Evolutionary conservation across 2,797 vertebrate species (phyloP).

Genomic region (Amphiprion clarkii): DNA sequence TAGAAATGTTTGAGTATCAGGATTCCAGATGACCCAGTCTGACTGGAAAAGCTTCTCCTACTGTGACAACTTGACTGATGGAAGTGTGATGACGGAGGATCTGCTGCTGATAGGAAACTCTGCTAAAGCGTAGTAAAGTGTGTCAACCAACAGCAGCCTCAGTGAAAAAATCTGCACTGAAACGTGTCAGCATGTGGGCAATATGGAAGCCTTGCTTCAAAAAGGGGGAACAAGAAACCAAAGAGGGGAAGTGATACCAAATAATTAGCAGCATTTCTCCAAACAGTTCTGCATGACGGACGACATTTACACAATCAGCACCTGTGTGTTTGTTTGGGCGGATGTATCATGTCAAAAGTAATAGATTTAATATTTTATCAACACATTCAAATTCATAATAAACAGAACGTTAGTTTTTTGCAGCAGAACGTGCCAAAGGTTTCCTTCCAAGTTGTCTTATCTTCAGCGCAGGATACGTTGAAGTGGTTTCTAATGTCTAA

Average conservation of each 20-base stretch:
- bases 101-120: too few relatives aligned
- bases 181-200: background rate
- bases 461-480: background rate
- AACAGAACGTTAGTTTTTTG: background rate
- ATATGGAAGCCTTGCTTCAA: slow-evolving; percentile 9
- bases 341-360: background rate
- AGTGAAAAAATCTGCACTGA: background rate
- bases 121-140: background rate
- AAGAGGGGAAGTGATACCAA: slow-evolving; percentile 43
- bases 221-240: slow-evolving; percentile 26
- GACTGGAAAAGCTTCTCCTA: slow-evolving; percentile 34
- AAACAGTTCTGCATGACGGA: background rate
- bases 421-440: background rate
- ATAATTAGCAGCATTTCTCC: slow-evolving; percentile 13
- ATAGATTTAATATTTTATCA: background rate
- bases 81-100: background rate
- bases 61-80: background rate
- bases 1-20: background rate
- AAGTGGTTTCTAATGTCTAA: slow-evolving; percentile 25
- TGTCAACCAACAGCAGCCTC: background rate
- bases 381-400: background rate
- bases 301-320: background rate
- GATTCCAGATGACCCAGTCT: slow-evolving; percentile 49
- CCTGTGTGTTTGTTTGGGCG: background rate
- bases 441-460: background rate